These are phyloP conservation scores for Hylaeus volcanicus DNA, from an alignment of 1,140 invertebrate genomes.

Conservation along the genomic window DNA sequence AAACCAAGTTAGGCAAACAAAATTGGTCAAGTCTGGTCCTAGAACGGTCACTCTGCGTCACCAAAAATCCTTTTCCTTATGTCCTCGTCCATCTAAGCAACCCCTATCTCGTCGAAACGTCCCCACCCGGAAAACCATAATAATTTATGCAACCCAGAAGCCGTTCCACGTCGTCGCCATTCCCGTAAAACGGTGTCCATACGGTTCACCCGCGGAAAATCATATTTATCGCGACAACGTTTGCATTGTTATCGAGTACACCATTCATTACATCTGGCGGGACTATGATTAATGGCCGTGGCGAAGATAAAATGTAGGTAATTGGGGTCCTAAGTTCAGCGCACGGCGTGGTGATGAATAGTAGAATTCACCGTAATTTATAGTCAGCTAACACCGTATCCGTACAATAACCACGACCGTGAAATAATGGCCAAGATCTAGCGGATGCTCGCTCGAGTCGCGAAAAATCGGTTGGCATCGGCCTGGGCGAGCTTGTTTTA, in stretches of 20 bases:
- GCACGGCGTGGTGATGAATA: constrained; percentile 44
- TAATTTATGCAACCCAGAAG: constrained; percentile 26
- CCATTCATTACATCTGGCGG: constrained; percentile 31
- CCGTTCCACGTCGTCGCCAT: background rate
- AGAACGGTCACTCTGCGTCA: too few species aligned
- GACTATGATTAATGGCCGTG: constrained; percentile 38
- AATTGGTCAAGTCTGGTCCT: too few species aligned
- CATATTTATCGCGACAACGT: constrained; percentile 48
- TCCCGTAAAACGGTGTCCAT: constrained; percentile 2
- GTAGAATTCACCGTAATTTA: constrained; percentile 50
- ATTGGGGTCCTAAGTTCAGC: constrained; percentile 53
- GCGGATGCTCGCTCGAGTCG: background rate
- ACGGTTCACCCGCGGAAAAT: constrained; percentile 20
- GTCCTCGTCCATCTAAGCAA: too few species aligned
- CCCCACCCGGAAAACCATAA: background rate
- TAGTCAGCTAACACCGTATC: constrained; percentile 37
- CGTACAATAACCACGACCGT: constrained; percentile 43
- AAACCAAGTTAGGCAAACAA: too few species aligned
- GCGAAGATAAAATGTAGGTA: constrained; percentile 49
- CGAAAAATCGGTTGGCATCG: constrained; percentile 14
- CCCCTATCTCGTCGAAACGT: too few species aligned
- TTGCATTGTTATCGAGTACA: constrained; percentile 44
- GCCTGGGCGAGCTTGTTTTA: constrained; percentile 26
- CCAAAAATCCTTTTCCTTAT: too few species aligned
- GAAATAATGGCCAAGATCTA: constrained; percentile 43